A percentile compares a stretch with the other conserved stretches of the same genome.
Conservation (phyloP, 2,113 vertebrate species). For the Hypocryptadius cinnamomeus region DNA sequence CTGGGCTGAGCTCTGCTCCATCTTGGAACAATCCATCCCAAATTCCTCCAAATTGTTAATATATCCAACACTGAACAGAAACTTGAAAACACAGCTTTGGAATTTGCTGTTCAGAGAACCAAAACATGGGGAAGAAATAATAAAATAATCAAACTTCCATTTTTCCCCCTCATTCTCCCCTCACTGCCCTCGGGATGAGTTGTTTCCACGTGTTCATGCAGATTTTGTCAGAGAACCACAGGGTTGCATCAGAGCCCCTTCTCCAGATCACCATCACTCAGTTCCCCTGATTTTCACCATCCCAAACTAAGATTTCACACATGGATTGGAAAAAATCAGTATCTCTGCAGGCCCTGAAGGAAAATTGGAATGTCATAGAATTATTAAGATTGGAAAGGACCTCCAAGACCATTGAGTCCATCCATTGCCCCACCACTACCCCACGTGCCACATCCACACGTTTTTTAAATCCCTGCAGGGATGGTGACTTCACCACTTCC, state of each 20-base stretch:
- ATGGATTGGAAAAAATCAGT: neutral
- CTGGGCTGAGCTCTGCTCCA: neutral
- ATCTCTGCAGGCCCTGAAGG: neutral
- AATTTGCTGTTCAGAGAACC: fast-evolving
- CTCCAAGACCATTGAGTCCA: neutral
- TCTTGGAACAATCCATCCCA: neutral
- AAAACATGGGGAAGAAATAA: neutral
- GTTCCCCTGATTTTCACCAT: neutral
- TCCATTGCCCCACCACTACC: neutral
- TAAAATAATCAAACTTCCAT: neutral
- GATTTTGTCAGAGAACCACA: neutral
- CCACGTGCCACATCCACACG: fast-evolving
- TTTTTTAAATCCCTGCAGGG: neutral
- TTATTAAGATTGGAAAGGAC: neutral
- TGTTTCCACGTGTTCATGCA: fast-evolving
- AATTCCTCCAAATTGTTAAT: neutral
- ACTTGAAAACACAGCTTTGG: neutral
- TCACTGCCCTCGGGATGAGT: neutral
- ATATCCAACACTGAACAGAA: neutral
- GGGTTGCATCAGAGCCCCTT: neutral
- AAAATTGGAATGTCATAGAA: fast-evolving
- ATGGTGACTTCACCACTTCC: neutral
- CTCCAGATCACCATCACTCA: neutral
- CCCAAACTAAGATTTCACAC: neutral
- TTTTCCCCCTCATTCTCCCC: neutral